Percentiles rank a stretch among this genome's conserved stretches.
These are phyloP conservation scores for Gymnocheta viridis DNA, from an alignment of 2,888 invertebrate genomes.

Conservation along the genomic window DNA sequence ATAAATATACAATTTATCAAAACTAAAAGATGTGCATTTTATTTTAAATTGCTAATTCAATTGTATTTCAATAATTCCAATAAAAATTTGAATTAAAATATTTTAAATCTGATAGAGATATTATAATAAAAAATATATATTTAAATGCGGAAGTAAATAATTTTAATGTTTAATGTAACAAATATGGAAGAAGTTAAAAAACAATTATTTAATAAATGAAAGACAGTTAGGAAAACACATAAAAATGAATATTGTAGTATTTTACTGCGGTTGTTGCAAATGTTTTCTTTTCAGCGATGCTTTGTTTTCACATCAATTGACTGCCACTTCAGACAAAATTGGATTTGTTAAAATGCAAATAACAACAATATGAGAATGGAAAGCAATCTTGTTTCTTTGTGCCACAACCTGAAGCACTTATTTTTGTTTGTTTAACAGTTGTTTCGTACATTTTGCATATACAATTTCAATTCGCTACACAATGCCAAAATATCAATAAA, in stretches of 20 bases:
- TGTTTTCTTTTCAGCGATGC: conserved; percentile 15
- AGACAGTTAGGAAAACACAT: conserved; percentile 7
- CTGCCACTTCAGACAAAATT: conserved; percentile 63
- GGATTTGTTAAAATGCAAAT: conserved; percentile 59
- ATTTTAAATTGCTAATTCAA: too few relatives aligned
- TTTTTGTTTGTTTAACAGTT: conserved; percentile 49
- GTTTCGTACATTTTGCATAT: conserved; percentile 32
- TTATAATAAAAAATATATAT: background rate
- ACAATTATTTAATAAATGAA: conserved; percentile 1
- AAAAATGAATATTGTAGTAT: conserved; percentile 29
- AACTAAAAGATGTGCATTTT: too few relatives aligned
- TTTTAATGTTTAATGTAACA: background rate
- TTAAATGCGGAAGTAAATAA: conserved; percentile 22
- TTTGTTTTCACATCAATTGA: conserved; percentile 63
- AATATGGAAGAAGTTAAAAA: background rate
- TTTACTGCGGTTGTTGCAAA: conserved; percentile 4
- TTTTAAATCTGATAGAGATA: too few relatives aligned
- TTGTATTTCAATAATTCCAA: too few relatives aligned
- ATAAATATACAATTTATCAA: too few relatives aligned
- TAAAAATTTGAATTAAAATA: too few relatives aligned
- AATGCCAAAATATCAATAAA: conserved; percentile 68
- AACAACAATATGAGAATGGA: conserved; percentile 38
- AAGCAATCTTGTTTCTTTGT: conserved; percentile 48
- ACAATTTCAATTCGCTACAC: conserved; percentile 56
- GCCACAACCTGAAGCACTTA: conserved; percentile 57